Percentiles rank a stretch among this genome's conserved stretches.
These are phyloP conservation scores for Drosophila ironensis DNA, from an alignment of 1,140 invertebrate genomes.

Conservation along the genomic window DNA sequence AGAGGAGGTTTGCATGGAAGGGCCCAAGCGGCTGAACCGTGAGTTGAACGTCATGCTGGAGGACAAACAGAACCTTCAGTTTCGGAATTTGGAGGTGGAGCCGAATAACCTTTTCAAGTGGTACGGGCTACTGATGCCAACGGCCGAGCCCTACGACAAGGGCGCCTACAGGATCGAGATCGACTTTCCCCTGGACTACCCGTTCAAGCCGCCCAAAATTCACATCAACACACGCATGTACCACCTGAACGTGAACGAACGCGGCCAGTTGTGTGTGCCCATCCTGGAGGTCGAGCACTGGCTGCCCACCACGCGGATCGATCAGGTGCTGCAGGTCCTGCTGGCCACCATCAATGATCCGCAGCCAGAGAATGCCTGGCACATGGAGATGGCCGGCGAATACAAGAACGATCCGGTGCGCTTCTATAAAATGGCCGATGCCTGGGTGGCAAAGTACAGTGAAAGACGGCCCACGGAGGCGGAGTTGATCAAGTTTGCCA, in stretches of 20 bases:
- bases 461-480: conserved; percentile 94
- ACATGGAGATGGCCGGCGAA: conserved; percentile 97
- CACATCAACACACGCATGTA: conserved; percentile 99
- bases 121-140: conserved; percentile 94
- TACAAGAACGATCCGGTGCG: conserved; percentile 97
- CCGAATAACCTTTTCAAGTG: conserved; percentile 96
- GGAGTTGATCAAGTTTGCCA: conserved; percentile 33
- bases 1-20: conserved; percentile 83
- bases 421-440: conserved; percentile 98
- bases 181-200: conserved; percentile 98
- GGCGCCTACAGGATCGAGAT: conserved; percentile 99
- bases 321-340: conserved; percentile 98
- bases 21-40: conserved; percentile 87
- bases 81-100: conserved; percentile 95
- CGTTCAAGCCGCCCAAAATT: conserved; percentile 99
- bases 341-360: conserved; percentile 98
- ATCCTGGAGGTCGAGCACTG: conserved; percentile 99
- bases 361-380: conserved; percentile 97
- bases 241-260: conserved; percentile 99
- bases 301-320: conserved; percentile 99
- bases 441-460: conserved; percentile 97
- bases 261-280: conserved; percentile 98
- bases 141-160: conserved; percentile 98
- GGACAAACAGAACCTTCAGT: conserved; percentile 89
- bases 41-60: conserved; percentile 92